Percentiles rank a stretch among this genome's conserved stretches.
Conservation (phyloP, 2,888 invertebrate species). For the Himalopsyche anomala region DNA sequence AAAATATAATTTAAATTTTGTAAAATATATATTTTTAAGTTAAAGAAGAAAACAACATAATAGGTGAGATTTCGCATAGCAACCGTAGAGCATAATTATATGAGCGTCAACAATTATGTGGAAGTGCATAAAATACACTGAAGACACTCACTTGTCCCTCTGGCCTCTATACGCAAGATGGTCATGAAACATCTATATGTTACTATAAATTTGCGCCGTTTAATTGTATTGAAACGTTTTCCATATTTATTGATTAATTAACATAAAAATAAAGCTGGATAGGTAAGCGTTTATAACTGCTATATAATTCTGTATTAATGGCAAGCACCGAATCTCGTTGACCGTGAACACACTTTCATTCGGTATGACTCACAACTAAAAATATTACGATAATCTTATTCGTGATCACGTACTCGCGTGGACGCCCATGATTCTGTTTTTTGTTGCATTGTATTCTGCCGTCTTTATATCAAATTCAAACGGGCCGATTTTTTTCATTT, state of each 20-base stretch:
- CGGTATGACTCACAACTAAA: constrained; percentile 8
- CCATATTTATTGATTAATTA: constrained; percentile 1
- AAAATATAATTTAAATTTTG: too few species aligned
- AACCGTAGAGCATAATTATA: too few species aligned
- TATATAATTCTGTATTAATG: not conserved
- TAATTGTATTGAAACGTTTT: not conserved
- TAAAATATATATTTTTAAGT: too few species aligned
- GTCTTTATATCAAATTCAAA: not conserved
- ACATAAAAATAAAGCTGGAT: not conserved
- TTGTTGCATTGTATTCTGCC: not conserved
- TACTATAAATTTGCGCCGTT: too few species aligned
- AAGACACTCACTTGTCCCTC: too few species aligned
- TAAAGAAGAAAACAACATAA: too few species aligned
- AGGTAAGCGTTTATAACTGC: not conserved
- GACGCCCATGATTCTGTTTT: constrained; percentile 8
- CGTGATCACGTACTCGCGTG: constrained; percentile 8
- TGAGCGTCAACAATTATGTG: too few species aligned
- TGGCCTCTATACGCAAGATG: too few species aligned
- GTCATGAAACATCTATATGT: too few species aligned
- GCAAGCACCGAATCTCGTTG: not conserved
- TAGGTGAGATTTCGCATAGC: too few species aligned
- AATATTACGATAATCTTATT: constrained; percentile 22
- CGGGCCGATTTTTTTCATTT: too few species aligned
- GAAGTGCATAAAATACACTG: too few species aligned
- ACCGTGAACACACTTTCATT: constrained; percentile 17